Evolutionary conservation across 2,888 invertebrate species (phyloP), one percentile per base, ranked within the genome.

Genomic region (Malthinus seriepunctatus): DNA sequence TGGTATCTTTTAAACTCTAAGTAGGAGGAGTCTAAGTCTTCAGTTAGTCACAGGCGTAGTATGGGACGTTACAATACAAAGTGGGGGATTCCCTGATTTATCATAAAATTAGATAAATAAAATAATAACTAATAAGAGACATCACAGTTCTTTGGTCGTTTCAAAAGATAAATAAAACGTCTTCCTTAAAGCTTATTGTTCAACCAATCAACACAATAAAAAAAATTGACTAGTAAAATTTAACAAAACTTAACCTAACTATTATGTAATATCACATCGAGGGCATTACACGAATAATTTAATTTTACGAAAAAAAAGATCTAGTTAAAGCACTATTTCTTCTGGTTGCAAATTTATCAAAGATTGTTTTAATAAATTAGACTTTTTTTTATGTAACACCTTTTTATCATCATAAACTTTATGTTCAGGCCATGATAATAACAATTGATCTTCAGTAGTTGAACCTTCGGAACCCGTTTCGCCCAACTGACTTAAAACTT

Each of bases 351-450:
- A 66, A 56, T 65, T 67, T 61, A 68, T 67, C 64, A 69, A 60
- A 48, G 70, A 67, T 56, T 73, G 72, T 60, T 67, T 72, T 51
- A 73, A 53, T 39, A 69, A 59, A 52, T 61, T 66, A 54, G 63
- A 59, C 60, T 60, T 63, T 11, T 51, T 56, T 33, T 54, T 53
- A 15, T 34, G 9, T 38, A 39, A 8, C 15, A 35, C 6, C 58
- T 61, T 63, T 15, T 67, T 51, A 53, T 62, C 65, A 65, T 71
- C 64, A 59, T 65, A 71, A 10, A 69, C 73, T 63, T 76, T 75
- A 33, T 75, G 73, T 5, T 73, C 68, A 32, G 84, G 83, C 86
- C 85, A 86, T 15, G 83, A 82, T 42, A 86, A 78, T 37, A 85
- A 76, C 60, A 82, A 80, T 68, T 85, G 83, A 37, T 75, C 73